Evolutionary conservation across 2,888 invertebrate species (phyloP).

Genomic region (Ennomos quercinarius): DNA sequence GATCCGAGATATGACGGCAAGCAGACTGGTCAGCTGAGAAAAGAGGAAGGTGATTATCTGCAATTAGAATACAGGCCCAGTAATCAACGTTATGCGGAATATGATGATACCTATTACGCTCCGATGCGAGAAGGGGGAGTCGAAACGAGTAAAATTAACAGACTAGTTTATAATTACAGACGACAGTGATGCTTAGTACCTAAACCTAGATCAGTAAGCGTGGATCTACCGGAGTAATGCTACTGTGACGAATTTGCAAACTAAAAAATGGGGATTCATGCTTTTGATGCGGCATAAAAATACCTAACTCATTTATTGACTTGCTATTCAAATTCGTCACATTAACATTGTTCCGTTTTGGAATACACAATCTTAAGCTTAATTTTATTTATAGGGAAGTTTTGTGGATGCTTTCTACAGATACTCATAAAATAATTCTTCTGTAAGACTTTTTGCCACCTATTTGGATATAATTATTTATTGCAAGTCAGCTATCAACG

Average conservation of each 20-base stretch:
- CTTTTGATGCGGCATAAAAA: too few species aligned
- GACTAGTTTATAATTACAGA: constrained; percentile 80
- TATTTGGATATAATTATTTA: constrained; percentile 16
- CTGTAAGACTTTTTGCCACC: constrained; percentile 21
- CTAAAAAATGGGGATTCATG: background rate
- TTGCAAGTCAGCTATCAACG: constrained; percentile 38
- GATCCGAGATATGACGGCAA: constrained; percentile 78
- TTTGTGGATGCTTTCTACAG: constrained; percentile 53
- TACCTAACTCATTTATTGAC: too few species aligned
- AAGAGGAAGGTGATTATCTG: constrained; percentile 74
- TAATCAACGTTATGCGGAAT: constrained; percentile 71
- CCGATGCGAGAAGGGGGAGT: constrained; percentile 64
- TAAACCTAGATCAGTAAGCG: background rate
- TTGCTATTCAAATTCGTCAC: constrained; percentile 1
- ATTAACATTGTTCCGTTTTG: constrained; percentile 15
- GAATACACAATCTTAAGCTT: background rate
- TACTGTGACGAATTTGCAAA: constrained; percentile 5
- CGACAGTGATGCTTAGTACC: constrained; percentile 55
- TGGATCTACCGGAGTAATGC: background rate
- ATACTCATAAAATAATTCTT: constrained; percentile 54
- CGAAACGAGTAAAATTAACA: constrained; percentile 79
- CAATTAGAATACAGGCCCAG: constrained; percentile 78
- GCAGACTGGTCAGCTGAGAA: constrained; percentile 67
- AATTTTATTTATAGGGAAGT: constrained; percentile 12
- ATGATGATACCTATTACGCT: constrained; percentile 75